Base-by-base conservation (phyloP, 2,888 invertebrate genomes). In the Sycophila texana region DNA sequence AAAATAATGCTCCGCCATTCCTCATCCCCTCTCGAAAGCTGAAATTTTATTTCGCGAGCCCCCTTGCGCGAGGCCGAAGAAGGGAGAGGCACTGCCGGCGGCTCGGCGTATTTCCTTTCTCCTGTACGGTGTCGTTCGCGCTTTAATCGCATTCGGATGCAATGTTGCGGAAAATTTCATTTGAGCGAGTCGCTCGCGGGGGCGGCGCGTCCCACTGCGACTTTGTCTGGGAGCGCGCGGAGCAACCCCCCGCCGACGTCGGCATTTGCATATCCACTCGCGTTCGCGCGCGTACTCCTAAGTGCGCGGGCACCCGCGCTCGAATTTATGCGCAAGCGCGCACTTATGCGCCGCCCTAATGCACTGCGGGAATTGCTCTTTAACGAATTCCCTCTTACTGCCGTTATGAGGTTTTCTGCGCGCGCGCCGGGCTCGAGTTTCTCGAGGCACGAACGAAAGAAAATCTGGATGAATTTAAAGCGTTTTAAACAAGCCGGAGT, bases 91-190 rank as follows among this genome's bases (percentile, higher is more conserved):
- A 84, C 84, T 83, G 77, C 77, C 82, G 39, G 39, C 53, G 70
- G 70, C 75, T 74, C 66, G 12, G 83, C 77, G 74, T 84, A 82
- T 83, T 85, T 87, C 86, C 83, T 85, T 86, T 85, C 86, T 84
- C 84, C 86, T 85, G 86, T 84, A 79, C 82, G 82, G 85, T 86
- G 86, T 86, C 88, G 84, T 83, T 86, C 86, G 86, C 87, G 88
- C 87, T 90, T 90, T 91, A 91, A 91, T 91, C 91, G 90, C 89
- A 91, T 91, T 91, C 89, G 89, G 87, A 89, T 88, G 90, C 91
- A 91, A 91, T 91, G 91, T 91, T 89, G 90, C 87, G 90, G 91
- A 91, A 91, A 91, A 91, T 91, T 91, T 91, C 90, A 91, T 91
- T 90, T 86, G 88, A 86, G 84, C 85, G 84, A 83, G 83, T 82